Conservation (phyloP, 2,888 invertebrate genomes). For the Vesta saturnalis region DNA sequence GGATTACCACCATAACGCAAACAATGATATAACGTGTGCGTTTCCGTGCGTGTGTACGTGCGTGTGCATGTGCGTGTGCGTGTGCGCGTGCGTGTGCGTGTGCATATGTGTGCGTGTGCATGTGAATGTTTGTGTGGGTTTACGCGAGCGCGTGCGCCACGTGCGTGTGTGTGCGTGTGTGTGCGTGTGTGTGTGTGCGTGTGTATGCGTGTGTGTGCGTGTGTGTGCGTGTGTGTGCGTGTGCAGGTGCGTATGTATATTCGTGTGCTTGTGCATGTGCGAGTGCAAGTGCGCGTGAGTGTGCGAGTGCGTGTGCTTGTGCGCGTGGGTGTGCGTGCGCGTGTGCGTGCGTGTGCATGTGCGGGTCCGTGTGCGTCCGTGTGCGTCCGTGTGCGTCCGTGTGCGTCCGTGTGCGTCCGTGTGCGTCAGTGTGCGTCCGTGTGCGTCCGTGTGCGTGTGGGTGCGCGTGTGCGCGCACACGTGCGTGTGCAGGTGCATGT, state of each 20-base stretch:
- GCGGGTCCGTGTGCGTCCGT: too few species aligned
- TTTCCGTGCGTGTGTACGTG: conserved; percentile 9
- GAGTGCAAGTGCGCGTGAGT: not conserved
- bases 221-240: not conserved
- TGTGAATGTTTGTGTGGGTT: not conserved
- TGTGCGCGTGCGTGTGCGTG: not conserved
- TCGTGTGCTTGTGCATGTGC: not conserved
- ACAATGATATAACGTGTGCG: too few species aligned
- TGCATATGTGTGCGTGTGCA: not conserved
- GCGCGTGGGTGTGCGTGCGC: too few species aligned
- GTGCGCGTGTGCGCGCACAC: too few species aligned
- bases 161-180: not conserved
- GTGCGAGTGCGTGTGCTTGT: not conserved
- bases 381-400: too few species aligned
- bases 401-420: too few species aligned
- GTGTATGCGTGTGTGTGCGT: not conserved
- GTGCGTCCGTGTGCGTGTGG: too few species aligned
- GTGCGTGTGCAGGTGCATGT: too few species aligned
- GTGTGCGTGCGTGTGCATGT: not conserved
- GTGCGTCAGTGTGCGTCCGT: too few species aligned
- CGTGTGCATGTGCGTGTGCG: conserved; percentile 14
- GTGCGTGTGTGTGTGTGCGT: not conserved
- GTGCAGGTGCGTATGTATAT: not conserved
- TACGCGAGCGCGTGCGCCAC: not conserved
- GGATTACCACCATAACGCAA: too few species aligned